Conservation (phyloP, 2,797 vertebrate species). For the Macropus fuliginosus region DNA sequence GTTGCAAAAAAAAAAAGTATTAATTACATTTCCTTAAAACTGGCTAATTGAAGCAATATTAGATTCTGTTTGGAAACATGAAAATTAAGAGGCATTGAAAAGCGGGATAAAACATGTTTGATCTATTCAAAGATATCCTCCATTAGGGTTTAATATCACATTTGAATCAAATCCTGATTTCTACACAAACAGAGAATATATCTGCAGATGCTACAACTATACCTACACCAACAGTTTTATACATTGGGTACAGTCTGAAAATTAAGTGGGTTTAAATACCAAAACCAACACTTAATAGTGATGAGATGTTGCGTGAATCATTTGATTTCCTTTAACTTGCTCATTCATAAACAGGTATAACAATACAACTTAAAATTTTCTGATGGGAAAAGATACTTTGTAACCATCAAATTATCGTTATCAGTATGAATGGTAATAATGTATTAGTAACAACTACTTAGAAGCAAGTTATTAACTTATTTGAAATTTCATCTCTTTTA, state of each 20-base stretch:
- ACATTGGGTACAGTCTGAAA: neutral
- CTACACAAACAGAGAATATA: neutral
- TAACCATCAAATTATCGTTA: too few species aligned
- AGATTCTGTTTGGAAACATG: constrained; percentile 39
- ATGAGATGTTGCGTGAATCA: too few species aligned
- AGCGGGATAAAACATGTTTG: neutral
- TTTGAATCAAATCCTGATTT: constrained; percentile 27
- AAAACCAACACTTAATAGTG: too few species aligned
- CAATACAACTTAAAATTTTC: too few species aligned
- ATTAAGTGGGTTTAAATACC: too few species aligned
- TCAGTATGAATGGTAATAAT: too few species aligned
- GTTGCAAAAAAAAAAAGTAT: neutral
- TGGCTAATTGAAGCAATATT: constrained; percentile 27
- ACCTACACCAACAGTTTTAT: neutral
- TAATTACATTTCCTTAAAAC: constrained; percentile 1
- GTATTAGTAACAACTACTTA: too few species aligned
- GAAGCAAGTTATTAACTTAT: too few species aligned
- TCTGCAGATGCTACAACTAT: neutral
- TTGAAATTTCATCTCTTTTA: too few species aligned
- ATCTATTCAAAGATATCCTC: constrained; percentile 16
- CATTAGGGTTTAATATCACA: neutral
- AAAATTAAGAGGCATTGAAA: neutral
- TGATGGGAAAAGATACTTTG: too few species aligned
- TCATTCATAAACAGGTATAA: too few species aligned
- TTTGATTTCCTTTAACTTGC: too few species aligned